phyloP scores from a whole-genome alignment of 2,888 invertebrate species.

The Nasonia oneida region DNA sequence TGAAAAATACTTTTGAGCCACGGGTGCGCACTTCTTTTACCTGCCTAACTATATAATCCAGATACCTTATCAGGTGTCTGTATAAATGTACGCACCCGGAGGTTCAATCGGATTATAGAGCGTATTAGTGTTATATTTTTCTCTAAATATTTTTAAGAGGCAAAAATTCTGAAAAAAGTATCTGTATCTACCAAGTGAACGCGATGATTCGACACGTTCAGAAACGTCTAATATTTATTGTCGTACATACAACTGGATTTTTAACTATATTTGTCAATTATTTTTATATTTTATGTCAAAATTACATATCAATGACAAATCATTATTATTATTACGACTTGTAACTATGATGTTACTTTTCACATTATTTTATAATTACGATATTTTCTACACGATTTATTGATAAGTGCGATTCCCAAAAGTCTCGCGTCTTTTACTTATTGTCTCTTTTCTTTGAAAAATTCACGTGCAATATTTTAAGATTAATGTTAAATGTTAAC shows the following conservation, averaged over 20 bases:
- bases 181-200: neutral
- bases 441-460: neutral
- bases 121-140: neutral
- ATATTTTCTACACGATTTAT: neutral
- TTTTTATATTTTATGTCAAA: neutral
- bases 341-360: neutral
- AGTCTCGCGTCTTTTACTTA: neutral
- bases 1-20: neutral
- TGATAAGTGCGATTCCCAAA: neutral
- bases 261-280: neutral
- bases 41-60: neutral
- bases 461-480: neutral
- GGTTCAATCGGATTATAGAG: neutral
- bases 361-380: neutral
- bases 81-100: neutral
- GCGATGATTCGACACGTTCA: neutral
- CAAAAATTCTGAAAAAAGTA: neutral
- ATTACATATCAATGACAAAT: conserved; percentile 10
- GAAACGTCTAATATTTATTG: neutral
- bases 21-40: neutral
- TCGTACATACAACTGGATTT: neutral
- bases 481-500: neutral
- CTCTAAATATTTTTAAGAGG: neutral
- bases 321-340: neutral
- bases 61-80: neutral